These are phyloP conservation scores for Callocephalon fimbriatum DNA, from an alignment of 2,113 vertebrate genomes.

Conservation along the genomic window DNA sequence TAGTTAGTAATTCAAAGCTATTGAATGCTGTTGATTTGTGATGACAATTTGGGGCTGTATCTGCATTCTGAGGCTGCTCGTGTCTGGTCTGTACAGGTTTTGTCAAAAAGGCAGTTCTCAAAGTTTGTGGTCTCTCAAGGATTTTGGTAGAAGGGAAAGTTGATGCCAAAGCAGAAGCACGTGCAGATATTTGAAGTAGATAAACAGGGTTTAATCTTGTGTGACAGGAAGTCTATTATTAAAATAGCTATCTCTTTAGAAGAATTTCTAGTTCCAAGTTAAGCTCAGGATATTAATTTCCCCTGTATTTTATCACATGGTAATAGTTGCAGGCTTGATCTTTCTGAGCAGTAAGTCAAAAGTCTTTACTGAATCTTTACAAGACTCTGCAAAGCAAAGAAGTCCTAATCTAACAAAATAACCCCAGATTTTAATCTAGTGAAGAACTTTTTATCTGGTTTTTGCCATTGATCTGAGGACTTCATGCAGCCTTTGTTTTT, in stretches of 20 bases:
- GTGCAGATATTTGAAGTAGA: conserved; percentile 7
- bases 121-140: not conserved
- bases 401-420: not conserved
- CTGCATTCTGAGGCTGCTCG: not conserved
- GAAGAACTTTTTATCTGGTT: not conserved
- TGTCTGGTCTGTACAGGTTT: not conserved
- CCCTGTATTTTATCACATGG: conserved; percentile 11
- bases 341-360: not conserved
- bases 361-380: not conserved
- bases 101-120: not conserved
- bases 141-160: not conserved
- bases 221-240: conserved; percentile 42
- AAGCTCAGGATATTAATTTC: not conserved
- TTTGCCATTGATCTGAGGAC: not conserved
- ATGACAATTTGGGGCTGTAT: not conserved
- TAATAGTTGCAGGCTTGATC: conserved; percentile 7
- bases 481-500: not conserved
- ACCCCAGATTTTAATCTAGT: not conserved
- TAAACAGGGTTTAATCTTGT: conserved; percentile 20
- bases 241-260: conserved; percentile 10
- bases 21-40: conserved; percentile 4
- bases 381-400: not conserved
- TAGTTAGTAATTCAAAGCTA: conserved; percentile 1
- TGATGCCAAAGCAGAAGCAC: not conserved
- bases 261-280: conserved; percentile 23